These are phyloP conservation scores for Diuraphis noxia DNA, from an alignment of 1,140 invertebrate species.

Conservation along the genomic window DNA sequence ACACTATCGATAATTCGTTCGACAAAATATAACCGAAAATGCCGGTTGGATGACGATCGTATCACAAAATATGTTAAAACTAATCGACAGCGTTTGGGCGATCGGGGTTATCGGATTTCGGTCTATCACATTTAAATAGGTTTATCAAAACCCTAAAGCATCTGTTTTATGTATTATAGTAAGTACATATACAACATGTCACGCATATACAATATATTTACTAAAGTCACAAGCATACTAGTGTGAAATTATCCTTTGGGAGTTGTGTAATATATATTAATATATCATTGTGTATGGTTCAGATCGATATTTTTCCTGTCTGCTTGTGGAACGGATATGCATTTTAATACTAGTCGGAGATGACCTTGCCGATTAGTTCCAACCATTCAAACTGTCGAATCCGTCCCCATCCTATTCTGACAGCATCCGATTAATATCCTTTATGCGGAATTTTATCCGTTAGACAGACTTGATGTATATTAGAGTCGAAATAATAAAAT, in stretches of 20 bases:
- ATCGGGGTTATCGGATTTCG: not conserved
- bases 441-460: not conserved
- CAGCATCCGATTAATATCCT: conserved; percentile 42
- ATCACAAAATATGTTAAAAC: not conserved
- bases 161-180: not conserved
- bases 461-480: not conserved
- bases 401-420: not conserved
- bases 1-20: not conserved
- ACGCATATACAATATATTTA: not conserved
- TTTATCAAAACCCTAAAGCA: not conserved
- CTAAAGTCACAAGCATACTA: not conserved
- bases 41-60: not conserved
- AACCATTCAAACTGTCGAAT: not conserved
- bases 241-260: not conserved
- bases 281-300: not conserved
- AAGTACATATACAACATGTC: not conserved
- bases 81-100: not conserved
- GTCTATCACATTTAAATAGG: not conserved
- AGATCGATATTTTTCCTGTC: not conserved
- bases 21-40: not conserved
- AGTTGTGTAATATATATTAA: not conserved
- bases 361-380: not conserved
- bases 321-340: not conserved
- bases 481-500: not conserved
- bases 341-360: not conserved